phyloP scores from a whole-genome alignment of 2,888 invertebrate species.

The Tinea trinotella region DNA sequence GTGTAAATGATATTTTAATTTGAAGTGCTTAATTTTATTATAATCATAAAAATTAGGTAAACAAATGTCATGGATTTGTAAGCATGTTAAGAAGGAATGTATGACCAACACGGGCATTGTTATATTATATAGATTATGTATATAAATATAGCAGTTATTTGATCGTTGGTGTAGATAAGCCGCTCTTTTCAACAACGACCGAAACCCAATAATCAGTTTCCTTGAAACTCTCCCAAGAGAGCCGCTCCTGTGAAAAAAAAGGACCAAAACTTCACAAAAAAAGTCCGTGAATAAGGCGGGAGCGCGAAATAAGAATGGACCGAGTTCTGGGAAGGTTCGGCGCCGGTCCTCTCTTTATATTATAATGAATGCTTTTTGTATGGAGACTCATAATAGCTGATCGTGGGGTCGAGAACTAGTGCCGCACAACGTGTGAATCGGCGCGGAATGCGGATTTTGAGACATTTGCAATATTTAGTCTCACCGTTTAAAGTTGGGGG shows the following conservation, averaged over 20 bases:
- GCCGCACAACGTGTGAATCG: conserved; percentile 27
- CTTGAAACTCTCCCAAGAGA: conserved; percentile 63
- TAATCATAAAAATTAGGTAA: background rate
- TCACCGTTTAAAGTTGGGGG: background rate
- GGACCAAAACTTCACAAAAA: conserved; percentile 53
- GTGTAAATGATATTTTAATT: too few relatives aligned
- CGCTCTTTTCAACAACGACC: conserved; percentile 32
- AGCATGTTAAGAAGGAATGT: background rate
- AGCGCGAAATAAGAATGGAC: conserved; percentile 69
- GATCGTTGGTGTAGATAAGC: conserved; percentile 43
- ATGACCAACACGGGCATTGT: background rate
- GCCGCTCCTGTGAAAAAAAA: conserved; percentile 58
- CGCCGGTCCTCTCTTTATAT: conserved; percentile 62
- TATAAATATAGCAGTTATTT: conserved; percentile 8
- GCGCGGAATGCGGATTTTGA: conserved; percentile 17
- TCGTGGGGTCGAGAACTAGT: conserved; percentile 49
- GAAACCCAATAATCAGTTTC: conserved; percentile 70
- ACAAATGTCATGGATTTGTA: background rate
- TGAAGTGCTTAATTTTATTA: too few relatives aligned
- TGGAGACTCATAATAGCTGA: conserved; percentile 58
- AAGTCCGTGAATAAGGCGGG: conserved; percentile 63
- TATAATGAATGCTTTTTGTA: conserved; percentile 66
- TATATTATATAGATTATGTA: background rate
- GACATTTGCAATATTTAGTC: background rate
- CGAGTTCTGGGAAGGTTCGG: conserved; percentile 66